Percentiles rank a stretch among this genome's conserved stretches.
Evolutionary conservation across 1,140 invertebrate genomes (phyloP).

Genomic region (Tribolium madens): DNA sequence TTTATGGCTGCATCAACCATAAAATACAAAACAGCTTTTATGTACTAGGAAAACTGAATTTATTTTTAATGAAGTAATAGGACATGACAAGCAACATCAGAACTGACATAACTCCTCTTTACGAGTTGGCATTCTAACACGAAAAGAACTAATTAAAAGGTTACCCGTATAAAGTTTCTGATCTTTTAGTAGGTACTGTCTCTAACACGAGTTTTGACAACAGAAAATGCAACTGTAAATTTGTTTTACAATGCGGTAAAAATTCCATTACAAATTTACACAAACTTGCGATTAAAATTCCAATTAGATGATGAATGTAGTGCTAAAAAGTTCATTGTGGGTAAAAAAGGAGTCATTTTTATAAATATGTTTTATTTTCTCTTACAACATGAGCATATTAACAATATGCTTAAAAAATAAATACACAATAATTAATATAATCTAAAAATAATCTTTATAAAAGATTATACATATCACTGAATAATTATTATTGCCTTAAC

Average conservation of each 20-base stretch:
- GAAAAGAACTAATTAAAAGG: no score
- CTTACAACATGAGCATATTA: conserved; percentile 59
- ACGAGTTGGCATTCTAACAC: no score
- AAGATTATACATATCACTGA: conserved; percentile 58
- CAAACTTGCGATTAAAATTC: background rate
- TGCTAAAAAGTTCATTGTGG: background rate
- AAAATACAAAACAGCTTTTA: no score
- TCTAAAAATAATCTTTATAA: conserved; percentile 61
- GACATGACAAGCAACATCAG: no score
- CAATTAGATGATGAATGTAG: background rate
- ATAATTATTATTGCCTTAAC: conserved; percentile 54
- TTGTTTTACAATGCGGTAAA: background rate
- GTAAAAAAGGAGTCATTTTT: conserved; percentile 14
- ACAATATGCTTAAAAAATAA: conserved; percentile 56
- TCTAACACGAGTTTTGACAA: no score
- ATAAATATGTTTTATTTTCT: conserved; percentile 52
- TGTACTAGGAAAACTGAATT: background rate
- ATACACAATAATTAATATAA: conserved; percentile 56
- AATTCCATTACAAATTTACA: background rate
- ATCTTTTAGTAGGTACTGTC: no score
- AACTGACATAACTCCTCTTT: no score
- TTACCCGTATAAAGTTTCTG: no score
- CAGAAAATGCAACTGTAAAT: no score
- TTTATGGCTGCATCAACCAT: background rate
- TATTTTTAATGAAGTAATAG: background rate